Evolutionary conservation across 2,113 vertebrate genomes (phyloP).

Genomic region (Ellobius talpinus): DNA sequence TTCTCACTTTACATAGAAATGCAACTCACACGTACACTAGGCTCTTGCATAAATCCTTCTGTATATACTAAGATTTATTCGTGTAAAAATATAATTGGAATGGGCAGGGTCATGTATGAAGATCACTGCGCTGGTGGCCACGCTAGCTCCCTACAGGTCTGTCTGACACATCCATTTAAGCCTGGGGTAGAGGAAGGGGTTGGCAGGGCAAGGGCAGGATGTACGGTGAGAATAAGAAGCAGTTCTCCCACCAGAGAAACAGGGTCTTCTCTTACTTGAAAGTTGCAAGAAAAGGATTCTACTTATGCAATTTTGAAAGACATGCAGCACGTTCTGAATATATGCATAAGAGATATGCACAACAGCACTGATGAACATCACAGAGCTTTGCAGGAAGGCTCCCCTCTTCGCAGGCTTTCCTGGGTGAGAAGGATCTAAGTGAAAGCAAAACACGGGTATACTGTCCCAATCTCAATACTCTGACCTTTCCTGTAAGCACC

Average conservation of each 20-base stretch:
- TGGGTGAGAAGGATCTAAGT: constrained; percentile 80
- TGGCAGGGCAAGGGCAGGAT: not conserved
- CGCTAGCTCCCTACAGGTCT: constrained; percentile 71
- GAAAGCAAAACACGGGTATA: constrained; percentile 75
- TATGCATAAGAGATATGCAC: constrained; percentile 82
- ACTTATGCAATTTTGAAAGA: constrained; percentile 81
- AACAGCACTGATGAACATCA: constrained; percentile 82
- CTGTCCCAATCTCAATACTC: constrained; percentile 64
- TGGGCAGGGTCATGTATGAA: constrained; percentile 34
- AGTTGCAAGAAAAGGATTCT: constrained; percentile 81
- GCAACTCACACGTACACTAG: constrained; percentile 48
- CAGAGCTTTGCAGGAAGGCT: constrained; percentile 83
- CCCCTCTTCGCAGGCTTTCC: constrained; percentile 83
- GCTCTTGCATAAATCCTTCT: constrained; percentile 59
- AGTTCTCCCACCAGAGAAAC: constrained; percentile 64
- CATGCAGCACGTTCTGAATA: constrained; percentile 84
- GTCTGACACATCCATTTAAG: constrained; percentile 78
- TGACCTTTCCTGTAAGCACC: constrained; percentile 78
- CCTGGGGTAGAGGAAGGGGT: constrained; percentile 31
- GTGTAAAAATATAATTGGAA: constrained; percentile 74
- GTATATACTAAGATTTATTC: constrained; percentile 58
- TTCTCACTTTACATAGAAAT: constrained; percentile 57
- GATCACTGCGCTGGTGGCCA: constrained; percentile 79
- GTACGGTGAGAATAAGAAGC: constrained; percentile 65
- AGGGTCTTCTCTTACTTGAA: constrained; percentile 73